Percentiles rank a stretch among this genome's conserved stretches.
These are phyloP conservation scores for Calephelis perditalis DNA, from an alignment of 2,888 invertebrate genomes.

Conservation along the genomic window DNA sequence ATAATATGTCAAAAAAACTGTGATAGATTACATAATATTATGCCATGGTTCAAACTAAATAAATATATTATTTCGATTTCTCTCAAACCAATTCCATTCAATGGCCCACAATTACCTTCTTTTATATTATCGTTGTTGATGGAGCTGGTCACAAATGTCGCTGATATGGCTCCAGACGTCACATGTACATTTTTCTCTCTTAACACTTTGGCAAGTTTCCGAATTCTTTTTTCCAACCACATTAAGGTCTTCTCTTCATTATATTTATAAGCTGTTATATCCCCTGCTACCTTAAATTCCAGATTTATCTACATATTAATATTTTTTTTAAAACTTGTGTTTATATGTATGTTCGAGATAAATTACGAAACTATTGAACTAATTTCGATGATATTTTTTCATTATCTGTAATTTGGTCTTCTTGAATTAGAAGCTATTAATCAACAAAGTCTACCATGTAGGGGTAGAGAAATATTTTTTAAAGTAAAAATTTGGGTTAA, in stretches of 20 bases:
- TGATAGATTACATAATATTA: too few species aligned
- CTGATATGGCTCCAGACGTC: constrained; percentile 84
- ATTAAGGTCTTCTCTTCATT: constrained; percentile 86
- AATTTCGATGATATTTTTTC: too few species aligned
- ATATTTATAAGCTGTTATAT: constrained; percentile 88
- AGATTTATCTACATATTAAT: neutral
- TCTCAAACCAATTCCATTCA: neutral
- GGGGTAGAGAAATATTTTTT: too few species aligned
- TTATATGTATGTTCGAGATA: constrained; percentile 37
- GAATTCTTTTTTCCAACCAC: constrained; percentile 87
- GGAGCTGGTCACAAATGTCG: constrained; percentile 84
- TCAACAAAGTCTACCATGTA: too few species aligned
- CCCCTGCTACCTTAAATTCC: constrained; percentile 78
- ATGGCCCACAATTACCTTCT: constrained; percentile 55
- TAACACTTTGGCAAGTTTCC: constrained; percentile 80
- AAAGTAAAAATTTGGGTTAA: too few species aligned
- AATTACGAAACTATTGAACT: too few species aligned
- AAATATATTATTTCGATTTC: too few species aligned
- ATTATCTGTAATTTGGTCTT: too few species aligned
- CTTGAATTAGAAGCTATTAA: too few species aligned
- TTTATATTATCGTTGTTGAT: constrained; percentile 75
- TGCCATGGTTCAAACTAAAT: too few species aligned
- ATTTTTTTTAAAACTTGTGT: too few species aligned
- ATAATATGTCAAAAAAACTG: too few species aligned
- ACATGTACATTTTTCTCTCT: constrained; percentile 85